Conservation (phyloP, 2,113 vertebrate species). For the Megaptera novaeangliae region DNA sequence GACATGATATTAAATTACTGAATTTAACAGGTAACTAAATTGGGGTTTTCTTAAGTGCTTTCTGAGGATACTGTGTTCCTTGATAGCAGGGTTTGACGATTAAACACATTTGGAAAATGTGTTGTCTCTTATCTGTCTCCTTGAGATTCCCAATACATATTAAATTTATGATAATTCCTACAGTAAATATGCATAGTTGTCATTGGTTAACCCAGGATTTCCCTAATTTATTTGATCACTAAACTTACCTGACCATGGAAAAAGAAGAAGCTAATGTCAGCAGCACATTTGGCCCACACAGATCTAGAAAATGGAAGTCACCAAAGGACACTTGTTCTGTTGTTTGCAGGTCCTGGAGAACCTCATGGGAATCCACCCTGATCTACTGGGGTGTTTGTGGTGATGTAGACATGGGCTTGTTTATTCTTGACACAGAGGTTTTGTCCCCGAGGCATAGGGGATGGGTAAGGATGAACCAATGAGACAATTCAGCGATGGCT, state of each 20-base stretch:
- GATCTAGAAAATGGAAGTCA: accelerated
- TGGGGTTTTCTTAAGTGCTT: background rate
- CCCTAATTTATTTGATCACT: background rate
- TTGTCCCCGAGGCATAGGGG: background rate
- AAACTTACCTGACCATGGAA: background rate
- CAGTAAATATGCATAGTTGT: too few species aligned
- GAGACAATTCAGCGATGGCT: background rate
- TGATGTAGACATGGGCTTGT: background rate
- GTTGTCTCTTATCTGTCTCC: background rate
- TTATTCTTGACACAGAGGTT: background rate
- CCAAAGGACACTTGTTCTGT: accelerated
- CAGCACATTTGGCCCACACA: background rate
- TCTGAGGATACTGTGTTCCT: background rate
- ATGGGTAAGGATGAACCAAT: background rate
- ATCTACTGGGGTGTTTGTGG: too few species aligned
- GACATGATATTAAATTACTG: background rate
- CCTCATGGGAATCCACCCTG: accelerated
- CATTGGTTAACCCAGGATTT: background rate
- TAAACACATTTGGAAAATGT: background rate
- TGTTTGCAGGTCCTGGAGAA: background rate
- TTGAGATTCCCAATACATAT: background rate
- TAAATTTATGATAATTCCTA: background rate
- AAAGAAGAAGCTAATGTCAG: background rate
- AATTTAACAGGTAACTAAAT: background rate
- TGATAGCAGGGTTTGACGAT: background rate